Evolutionary conservation across 2,113 vertebrate species (phyloP).

Genomic region (Saguinus imperator): DNA sequence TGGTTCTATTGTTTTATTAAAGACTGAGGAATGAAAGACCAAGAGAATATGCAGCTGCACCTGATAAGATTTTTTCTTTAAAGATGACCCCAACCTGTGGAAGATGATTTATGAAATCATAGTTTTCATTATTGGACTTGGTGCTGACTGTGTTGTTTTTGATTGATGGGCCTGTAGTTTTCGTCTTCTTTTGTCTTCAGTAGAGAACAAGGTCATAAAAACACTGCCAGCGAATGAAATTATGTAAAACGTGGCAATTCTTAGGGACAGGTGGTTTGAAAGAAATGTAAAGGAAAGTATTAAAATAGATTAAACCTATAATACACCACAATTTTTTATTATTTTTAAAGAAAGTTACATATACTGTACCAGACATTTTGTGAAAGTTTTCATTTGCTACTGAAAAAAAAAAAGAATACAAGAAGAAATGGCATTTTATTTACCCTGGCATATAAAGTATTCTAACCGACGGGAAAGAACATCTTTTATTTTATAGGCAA

Average conservation of each 20-base stretch:
- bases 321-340: conserved; percentile 19
- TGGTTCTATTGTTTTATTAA: conserved; percentile 85
- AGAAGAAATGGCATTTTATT: not conserved
- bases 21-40: conserved; percentile 81
- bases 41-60: conserved; percentile 81
- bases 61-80: conserved; percentile 83
- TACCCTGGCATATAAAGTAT: not conserved
- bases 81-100: conserved; percentile 83
- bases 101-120: conserved; percentile 89
- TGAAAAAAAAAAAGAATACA: conserved; percentile 35
- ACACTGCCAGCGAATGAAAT: conserved; percentile 74
- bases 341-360: conserved; percentile 29
- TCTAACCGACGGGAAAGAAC: not conserved
- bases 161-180: conserved; percentile 85
- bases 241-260: conserved; percentile 73
- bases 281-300: conserved; percentile 15
- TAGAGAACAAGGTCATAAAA: conserved; percentile 80
- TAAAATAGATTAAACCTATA: conserved; percentile 2
- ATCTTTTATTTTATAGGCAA: conserved; percentile 31
- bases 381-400: conserved; percentile 27
- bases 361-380: conserved; percentile 30
- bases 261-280: conserved; percentile 39
- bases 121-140: conserved; percentile 86
- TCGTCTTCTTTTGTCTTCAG: conserved; percentile 68
- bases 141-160: conserved; percentile 86